phyloP scores from a whole-genome alignment of 2,113 vertebrate species.

The Phrynosoma platyrhinos region DNA sequence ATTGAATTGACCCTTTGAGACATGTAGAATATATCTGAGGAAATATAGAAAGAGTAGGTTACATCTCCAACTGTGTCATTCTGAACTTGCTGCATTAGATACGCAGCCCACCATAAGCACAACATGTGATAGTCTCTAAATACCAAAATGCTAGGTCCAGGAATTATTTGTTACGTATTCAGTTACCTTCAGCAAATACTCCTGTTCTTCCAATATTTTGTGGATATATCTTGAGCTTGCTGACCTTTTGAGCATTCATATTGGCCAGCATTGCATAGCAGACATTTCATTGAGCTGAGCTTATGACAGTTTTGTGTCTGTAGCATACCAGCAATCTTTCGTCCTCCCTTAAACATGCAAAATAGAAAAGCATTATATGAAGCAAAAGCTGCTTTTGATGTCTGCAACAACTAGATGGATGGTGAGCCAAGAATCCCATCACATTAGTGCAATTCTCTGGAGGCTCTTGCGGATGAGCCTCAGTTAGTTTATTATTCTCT shows the following conservation, averaged over 20 bases:
- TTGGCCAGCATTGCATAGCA: neutral
- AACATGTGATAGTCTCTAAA: too few species aligned
- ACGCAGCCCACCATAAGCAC: neutral
- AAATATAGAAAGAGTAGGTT: neutral
- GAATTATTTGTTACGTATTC: neutral
- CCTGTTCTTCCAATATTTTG: neutral
- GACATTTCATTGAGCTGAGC: neutral
- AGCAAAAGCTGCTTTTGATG: neutral
- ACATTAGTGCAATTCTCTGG: neutral
- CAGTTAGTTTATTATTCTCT: neutral
- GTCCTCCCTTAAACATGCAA: neutral
- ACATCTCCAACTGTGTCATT: neutral
- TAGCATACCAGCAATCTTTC: neutral
- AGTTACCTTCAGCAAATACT: too few species aligned
- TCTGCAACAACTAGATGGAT: slow-evolving; percentile 9
- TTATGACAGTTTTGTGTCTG: neutral
- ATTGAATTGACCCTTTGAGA: too few species aligned
- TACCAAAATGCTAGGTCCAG: neutral
- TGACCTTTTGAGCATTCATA: neutral
- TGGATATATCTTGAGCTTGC: neutral
- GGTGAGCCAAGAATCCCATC: neutral
- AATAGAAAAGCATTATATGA: neutral
- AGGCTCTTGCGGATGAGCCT: neutral
- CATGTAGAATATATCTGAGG: neutral
- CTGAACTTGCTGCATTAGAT: neutral